phyloP scores from a whole-genome alignment of 92 coral and sea anemone genomes.

The Paramuricea clavata region DNA sequence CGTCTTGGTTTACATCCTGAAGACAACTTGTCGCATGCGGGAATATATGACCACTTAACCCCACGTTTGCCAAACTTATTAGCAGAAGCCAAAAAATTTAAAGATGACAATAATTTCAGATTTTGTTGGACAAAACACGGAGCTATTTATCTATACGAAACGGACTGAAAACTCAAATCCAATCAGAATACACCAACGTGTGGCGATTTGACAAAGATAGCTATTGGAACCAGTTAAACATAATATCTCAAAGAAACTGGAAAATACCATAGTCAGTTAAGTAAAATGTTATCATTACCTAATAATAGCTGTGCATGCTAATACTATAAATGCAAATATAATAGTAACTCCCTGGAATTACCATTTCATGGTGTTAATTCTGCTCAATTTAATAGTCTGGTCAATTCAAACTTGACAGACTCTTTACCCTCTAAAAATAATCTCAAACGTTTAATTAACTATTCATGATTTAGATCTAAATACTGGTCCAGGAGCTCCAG shows the following conservation, averaged over 20 bases:
- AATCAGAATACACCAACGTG: not conserved
- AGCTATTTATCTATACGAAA: constrained; percentile 52
- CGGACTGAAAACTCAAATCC: constrained; percentile 37
- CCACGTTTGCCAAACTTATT: constrained; percentile 42
- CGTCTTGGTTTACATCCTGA: not conserved
- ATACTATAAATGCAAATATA: not conserved
- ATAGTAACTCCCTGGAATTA: constrained; percentile 22
- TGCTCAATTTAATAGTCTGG: constrained; percentile 31
- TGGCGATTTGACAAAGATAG: not conserved
- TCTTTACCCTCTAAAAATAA: constrained; percentile 45
- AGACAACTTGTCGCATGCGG: not conserved
- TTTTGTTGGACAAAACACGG: constrained; percentile 67
- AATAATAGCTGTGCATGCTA: not conserved
- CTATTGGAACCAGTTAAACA: not conserved
- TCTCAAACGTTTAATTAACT: constrained; percentile 43
- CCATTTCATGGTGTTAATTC: constrained; percentile 40
- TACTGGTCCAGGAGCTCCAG: not conserved
- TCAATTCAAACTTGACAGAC: not conserved
- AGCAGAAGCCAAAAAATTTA: constrained; percentile 28
- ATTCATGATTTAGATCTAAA: constrained; percentile 40
- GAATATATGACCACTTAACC: constrained; percentile 40
- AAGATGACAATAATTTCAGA: constrained; percentile 33
- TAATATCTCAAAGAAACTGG: too few relatives aligned
- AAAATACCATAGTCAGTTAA: too few relatives aligned
- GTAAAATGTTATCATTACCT: not conserved